Conservation (phyloP, 2,888 invertebrate species). For the Drosophila mulleri region DNA sequence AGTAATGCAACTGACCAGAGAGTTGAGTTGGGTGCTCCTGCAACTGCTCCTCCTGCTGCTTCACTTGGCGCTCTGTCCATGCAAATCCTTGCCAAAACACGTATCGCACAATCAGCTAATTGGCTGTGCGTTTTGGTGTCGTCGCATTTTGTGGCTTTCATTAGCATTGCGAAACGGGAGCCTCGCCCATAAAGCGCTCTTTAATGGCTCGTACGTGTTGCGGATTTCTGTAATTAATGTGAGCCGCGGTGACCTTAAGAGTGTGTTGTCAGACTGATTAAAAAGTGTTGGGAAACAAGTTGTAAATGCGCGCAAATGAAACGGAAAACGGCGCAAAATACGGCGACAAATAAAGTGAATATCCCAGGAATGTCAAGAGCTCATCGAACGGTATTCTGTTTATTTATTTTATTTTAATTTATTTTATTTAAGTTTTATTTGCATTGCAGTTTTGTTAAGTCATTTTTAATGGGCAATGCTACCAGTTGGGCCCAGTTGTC, state of each 20-base stretch:
- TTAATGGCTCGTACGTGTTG: conserved; percentile 74
- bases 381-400: conserved; percentile 30
- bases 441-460: conserved; percentile 51
- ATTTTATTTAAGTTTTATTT: background rate
- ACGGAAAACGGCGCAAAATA: conserved; percentile 48
- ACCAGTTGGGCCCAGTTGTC: conserved; percentile 46
- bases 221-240: conserved; percentile 71
- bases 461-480: conserved; percentile 61
- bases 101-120: conserved; percentile 77
- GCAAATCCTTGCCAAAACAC: conserved; percentile 73
- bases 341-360: conserved; percentile 22
- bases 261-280: conserved; percentile 76
- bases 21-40: background rate
- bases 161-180: conserved; percentile 62
- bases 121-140: conserved; percentile 61
- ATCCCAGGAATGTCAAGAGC: conserved; percentile 27
- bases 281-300: conserved; percentile 77
- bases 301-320: conserved; percentile 67
- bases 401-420: background rate
- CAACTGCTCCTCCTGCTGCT: background rate
- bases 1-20: conserved; percentile 27
- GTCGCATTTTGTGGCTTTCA: conserved; percentile 65
- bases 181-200: conserved; percentile 54
- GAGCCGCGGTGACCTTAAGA: conserved; percentile 74
- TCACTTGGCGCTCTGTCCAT: background rate